Percentiles rank a stretch among this genome's conserved stretches.
Evolutionary conservation across 2,888 invertebrate genomes (phyloP).

Genomic region (Micoletzkya japonica): DNA sequence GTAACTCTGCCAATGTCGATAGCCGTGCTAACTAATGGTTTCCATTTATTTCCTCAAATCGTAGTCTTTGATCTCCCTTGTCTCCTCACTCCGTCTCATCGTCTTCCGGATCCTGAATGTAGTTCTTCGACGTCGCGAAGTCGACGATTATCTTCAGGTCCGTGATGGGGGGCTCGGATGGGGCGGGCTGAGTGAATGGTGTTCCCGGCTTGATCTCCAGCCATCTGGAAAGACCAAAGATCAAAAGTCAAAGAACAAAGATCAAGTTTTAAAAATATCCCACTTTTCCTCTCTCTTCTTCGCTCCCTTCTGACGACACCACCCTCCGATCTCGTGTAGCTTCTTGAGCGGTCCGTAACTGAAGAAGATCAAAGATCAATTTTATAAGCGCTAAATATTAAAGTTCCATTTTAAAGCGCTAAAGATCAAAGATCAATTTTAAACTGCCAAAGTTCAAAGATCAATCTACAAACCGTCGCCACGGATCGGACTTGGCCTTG

Average conservation of each 20-base stretch:
- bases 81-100: too few species aligned
- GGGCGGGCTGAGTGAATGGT: not conserved
- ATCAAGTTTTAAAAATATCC: not conserved
- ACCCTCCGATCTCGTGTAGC: conserved; percentile 15
- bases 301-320: not conserved
- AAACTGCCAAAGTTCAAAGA: not conserved
- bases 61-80: too few species aligned
- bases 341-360: conserved; percentile 15
- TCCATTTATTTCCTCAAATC: too few species aligned
- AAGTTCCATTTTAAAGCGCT: not conserved
- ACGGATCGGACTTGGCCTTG: conserved; percentile 13
- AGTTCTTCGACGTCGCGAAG: too few species aligned
- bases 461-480: conserved; percentile 13
- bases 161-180: conserved; percentile 6
- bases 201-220: conserved; percentile 1
- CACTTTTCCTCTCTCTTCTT: not conserved
- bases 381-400: not conserved
- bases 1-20: too few species aligned
- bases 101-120: too few species aligned
- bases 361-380: too few species aligned
- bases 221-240: conserved; percentile 5
- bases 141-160: not conserved
- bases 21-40: too few species aligned
- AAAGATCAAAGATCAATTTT: not conserved
- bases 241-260: not conserved